These are phyloP conservation scores for Nothobranchius furzeri DNA, from an alignment of 2,113 vertebrate genomes.

Conservation along the genomic window DNA sequence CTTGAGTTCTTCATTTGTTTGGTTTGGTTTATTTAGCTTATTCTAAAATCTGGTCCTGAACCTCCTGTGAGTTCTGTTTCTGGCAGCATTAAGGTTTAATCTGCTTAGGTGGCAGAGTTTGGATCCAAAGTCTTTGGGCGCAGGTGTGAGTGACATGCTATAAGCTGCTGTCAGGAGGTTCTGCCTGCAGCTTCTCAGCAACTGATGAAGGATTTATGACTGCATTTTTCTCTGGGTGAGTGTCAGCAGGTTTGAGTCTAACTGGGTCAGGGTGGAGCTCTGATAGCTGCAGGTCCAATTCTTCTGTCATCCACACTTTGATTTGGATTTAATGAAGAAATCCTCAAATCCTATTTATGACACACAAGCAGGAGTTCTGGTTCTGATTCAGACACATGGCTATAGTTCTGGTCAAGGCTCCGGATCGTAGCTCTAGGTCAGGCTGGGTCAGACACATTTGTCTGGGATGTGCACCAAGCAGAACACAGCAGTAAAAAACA, in stretches of 20 bases:
- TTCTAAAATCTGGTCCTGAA: neutral
- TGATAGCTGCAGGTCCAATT: neutral
- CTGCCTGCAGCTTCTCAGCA: neutral
- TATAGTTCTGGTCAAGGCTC: too few species aligned
- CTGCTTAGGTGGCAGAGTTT: neutral
- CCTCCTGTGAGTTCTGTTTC: neutral
- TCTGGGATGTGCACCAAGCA: too few species aligned
- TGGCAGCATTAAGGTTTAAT: neutral
- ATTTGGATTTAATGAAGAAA: neutral
- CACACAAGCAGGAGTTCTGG: too few species aligned
- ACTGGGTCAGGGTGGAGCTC: neutral
- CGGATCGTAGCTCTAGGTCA: too few species aligned
- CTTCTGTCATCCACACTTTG: neutral
- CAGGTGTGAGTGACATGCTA: neutral
- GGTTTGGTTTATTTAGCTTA: neutral
- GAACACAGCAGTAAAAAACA: too few species aligned
- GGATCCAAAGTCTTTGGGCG: neutral
- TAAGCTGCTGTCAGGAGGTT: slow-evolving; percentile 6
- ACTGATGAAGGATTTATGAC: neutral
- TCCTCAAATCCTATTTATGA: too few species aligned
- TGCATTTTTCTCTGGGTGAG: neutral
- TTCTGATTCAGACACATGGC: too few species aligned
- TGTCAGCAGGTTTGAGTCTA: neutral
- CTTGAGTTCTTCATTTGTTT: neutral
- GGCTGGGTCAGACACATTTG: too few species aligned